Evolutionary conservation across 2,113 vertebrate genomes (phyloP).

Genomic region (Thalassarche chlororhynchos): DNA sequence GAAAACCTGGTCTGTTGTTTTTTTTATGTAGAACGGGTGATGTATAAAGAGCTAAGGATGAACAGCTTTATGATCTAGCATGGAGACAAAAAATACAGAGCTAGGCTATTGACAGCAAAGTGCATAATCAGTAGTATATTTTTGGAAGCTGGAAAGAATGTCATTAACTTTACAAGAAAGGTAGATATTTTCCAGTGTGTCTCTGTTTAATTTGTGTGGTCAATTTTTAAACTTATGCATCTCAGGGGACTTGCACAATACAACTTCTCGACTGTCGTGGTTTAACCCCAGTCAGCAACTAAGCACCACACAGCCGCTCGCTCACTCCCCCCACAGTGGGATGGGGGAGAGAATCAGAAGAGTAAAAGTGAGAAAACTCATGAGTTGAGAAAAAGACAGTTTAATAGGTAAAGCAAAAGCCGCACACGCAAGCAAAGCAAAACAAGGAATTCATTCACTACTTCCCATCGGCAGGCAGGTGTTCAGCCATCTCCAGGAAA

Average conservation of each 20-base stretch:
- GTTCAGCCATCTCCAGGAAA: too few relatives aligned
- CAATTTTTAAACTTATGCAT: neutral
- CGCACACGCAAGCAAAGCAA: too few relatives aligned
- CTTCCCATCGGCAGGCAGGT: too few relatives aligned
- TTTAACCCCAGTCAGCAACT: too few relatives aligned
- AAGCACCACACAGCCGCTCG: too few relatives aligned
- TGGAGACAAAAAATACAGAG: neutral
- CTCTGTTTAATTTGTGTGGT: neutral
- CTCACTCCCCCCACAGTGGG: too few relatives aligned
- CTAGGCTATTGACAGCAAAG: neutral
- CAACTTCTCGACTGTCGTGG: neutral
- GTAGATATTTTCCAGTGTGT: neutral
- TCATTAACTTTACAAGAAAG: neutral
- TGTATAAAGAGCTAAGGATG: neutral
- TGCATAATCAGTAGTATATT: neutral
- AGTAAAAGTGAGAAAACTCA: too few relatives aligned
- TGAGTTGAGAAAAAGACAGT: too few relatives aligned
- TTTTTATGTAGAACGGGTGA: neutral
- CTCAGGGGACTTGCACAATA: neutral
- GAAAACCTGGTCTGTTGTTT: neutral
- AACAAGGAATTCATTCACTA: too few relatives aligned
- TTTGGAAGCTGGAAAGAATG: neutral
- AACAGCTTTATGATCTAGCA: neutral
- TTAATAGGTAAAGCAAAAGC: too few relatives aligned
- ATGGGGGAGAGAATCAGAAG: too few relatives aligned